Conservation (phyloP, 2,888 invertebrate species). For the Drosophila paranaensis region DNA sequence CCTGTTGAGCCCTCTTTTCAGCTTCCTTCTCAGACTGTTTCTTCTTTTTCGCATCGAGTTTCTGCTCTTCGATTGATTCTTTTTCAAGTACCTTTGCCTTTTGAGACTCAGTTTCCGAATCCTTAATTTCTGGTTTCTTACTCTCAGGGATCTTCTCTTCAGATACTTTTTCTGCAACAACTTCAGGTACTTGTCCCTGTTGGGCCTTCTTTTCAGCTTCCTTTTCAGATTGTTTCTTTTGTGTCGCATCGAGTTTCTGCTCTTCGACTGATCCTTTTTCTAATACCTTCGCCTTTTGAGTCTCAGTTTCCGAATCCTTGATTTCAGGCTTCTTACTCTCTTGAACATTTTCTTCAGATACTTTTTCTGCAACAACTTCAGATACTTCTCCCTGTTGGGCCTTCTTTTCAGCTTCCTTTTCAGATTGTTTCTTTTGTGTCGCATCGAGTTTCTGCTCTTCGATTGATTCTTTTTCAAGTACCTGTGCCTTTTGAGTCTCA, state of each 20-base stretch:
- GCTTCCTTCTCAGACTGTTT: neutral
- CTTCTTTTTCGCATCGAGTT: neutral
- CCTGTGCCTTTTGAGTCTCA: neutral
- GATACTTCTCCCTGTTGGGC: slow-evolving; percentile 22
- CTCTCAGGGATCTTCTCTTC: slow-evolving; percentile 13
- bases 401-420: slow-evolving; percentile 12
- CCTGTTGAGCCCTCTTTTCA: neutral
- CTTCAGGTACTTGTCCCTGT: slow-evolving; percentile 28
- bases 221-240: slow-evolving; percentile 28
- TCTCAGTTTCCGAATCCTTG: neutral
- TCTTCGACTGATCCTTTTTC: slow-evolving; percentile 22
- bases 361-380: slow-evolving; percentile 20
- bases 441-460: slow-evolving; percentile 27
- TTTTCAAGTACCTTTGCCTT: neutral
- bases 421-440: slow-evolving; percentile 34
- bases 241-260: slow-evolving; percentile 31
- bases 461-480: slow-evolving; percentile 12
- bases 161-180: slow-evolving; percentile 14
- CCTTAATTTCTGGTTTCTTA: neutral
- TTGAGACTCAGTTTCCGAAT: neutral
- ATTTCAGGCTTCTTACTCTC: neutral
- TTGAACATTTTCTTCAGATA: slow-evolving; percentile 17
- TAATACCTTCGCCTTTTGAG: neutral
- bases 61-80: neutral
- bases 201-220: slow-evolving; percentile 8